Base-by-base conservation (phyloP, 2,888 invertebrate genomes). In the Escarpia spicata region DNA sequence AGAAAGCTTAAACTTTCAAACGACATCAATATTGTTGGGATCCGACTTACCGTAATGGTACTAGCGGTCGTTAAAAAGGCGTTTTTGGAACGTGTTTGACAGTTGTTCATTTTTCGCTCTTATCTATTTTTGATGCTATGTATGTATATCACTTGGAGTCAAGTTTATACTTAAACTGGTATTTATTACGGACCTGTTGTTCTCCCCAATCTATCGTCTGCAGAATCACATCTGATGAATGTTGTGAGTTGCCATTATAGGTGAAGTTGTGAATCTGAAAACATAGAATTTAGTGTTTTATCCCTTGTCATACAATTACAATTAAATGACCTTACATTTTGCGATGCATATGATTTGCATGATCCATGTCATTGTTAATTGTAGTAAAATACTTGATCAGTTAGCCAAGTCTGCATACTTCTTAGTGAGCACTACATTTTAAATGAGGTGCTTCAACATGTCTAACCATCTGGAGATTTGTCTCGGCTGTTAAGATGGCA, bases 401-500 rank as follows among this genome's bases (percentile, higher is more conserved):
- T 75, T 75, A 75, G 52, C 26, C 4, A 26, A 75, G 6, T 26
- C 75, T 75, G 75, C 75, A 26, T 75, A 15, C n/a, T 26, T 75
- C 19, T 75, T 26, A 75, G n/a, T 75, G 75, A 75, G n/a, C 75
- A 75, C 26, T 75, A 26, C 75, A 26, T 6, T 75, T 75, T 75
- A 75, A 26, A 75, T 75, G 19, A 26, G 19, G 19, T 75, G 75
- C 19, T 75, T 52, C 10, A 75, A 26, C 75, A n/a, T 4, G 75
- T 75, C 75, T 75, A 75, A 75, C 75, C 75, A 75, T 75, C 19
- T 75, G 75, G 3, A 75, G 75, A 75, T 26, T 75, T 75, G 75
- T 75, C 75, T 75, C 75, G 6, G 75, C 75, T 75, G 75, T 75
- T 75, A 75, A 75, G 75, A 75, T 75, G 75, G 75, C 75, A 75